Conservation (phyloP, 30 jellyfish, hydroid and myxozoan genomes). For the Aurelia coerulea region DNA sequence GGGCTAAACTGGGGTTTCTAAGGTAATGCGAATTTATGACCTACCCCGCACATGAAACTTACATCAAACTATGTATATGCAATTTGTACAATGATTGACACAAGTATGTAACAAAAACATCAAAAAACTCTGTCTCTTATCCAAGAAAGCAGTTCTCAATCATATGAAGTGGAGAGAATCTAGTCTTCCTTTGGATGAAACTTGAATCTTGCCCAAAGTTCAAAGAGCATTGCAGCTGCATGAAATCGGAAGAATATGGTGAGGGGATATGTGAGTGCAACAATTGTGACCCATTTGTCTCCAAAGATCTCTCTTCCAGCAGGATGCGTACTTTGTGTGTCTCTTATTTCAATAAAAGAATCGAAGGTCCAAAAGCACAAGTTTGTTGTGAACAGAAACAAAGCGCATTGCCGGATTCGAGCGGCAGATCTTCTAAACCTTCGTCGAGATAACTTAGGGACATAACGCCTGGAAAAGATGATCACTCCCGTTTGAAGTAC, state of each 20-base stretch:
- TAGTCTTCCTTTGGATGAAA: background rate
- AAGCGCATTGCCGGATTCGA: constrained; percentile 8
- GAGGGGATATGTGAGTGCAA: constrained; percentile 28
- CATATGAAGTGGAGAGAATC: no score
- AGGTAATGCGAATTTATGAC: no score
- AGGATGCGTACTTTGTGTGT: constrained; percentile 21
- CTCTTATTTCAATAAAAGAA: constrained; percentile 38
- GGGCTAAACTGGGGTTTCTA: no score
- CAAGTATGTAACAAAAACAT: no score
- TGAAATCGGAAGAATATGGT: constrained; percentile 44
- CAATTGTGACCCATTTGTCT: constrained; percentile 1
- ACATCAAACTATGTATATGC: no score
- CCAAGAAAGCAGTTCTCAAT: no score
- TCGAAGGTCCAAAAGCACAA: constrained; percentile 40
- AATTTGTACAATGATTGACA: no score
- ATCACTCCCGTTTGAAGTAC: constrained; percentile 1
- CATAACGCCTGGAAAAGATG: background rate
- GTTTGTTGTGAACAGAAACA: constrained; percentile 32
- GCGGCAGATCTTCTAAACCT: constrained; percentile 4
- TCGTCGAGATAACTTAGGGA: background rate
- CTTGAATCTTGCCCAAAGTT: constrained; percentile 24
- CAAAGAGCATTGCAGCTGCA: constrained; percentile 49
- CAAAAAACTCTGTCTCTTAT: no score
- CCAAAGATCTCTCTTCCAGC: constrained; percentile 20
- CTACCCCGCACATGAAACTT: no score